Evolutionary conservation across 1,140 invertebrate genomes (phyloP).

Genomic region (Semibalanus balanoides): DNA sequence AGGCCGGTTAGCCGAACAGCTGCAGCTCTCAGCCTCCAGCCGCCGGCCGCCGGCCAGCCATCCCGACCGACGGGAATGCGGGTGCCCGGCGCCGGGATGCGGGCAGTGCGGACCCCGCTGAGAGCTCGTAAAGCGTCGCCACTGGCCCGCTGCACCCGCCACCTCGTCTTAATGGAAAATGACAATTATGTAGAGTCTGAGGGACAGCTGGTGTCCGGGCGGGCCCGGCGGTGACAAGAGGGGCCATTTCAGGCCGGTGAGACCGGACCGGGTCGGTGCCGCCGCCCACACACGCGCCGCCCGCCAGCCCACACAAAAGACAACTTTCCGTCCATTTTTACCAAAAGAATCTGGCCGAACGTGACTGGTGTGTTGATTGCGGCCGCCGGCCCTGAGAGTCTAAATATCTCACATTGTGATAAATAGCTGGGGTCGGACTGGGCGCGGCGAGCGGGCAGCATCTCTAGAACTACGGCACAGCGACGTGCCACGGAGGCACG

Average conservation of each 20-base stretch:
- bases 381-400: neutral
- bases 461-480: neutral
- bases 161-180: conserved; percentile 1
- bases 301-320: neutral
- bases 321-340: conserved; percentile 1
- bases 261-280: too few relatives aligned
- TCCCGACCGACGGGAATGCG: neutral
- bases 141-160: neutral
- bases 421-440: neutral
- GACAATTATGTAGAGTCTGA: neutral
- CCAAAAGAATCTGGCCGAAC: neutral
- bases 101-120: neutral
- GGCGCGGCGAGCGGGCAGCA: too few relatives aligned
- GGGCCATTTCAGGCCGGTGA: neutral
- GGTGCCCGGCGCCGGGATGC: neutral
- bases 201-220: neutral
- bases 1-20: neutral
- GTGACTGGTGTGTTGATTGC: neutral
- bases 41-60: too few relatives aligned
- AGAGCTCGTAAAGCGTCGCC: neutral
- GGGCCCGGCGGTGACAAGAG: neutral
- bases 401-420: conserved; percentile 1
- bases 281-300: neutral
- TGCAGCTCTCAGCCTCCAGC: neutral
- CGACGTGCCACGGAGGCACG: neutral